Base-by-base conservation (phyloP, 2,888 invertebrate genomes). In the Dinocampus coccinellae region DNA sequence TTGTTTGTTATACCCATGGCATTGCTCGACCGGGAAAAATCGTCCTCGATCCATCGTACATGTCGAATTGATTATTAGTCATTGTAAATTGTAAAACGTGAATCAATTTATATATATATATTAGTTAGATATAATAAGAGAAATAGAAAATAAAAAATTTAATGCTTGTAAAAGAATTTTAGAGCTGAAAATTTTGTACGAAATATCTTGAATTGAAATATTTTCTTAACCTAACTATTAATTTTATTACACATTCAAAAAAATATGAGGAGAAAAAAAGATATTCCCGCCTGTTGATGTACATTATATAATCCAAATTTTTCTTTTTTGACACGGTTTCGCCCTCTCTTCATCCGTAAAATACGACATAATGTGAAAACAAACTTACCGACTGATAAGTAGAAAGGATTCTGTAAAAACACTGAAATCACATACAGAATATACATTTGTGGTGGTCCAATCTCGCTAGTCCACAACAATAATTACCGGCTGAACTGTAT, bases 1-100 rank as follows among this genome's bases (percentile, higher is more conserved):
- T 2, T n/a, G 16, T n/a, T 47, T 47, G 2, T 16, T n/a, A 16
- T 42, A 73, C 73, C 73, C 73, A 73, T 62, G 69, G 69, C 62
- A 66, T 65, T 4, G 47, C 29, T 26, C 65, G 36, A 62, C 73
- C 57, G 34, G 55, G 69, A 57, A 62, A 55, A 55, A 26, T 10
- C 11, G 55, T 22, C 22, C 6, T 13, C 2, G 20, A 6, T 11
- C 9, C 55, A 26, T 24, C 55, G n/a, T 26, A 55, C 55, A 55
- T 55, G 11, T 55, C 24, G n/a, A n/a, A n/a, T n/a, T n/a, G n/a
- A n/a, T n/a, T n/a, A n/a, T n/a, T n/a, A n/a, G n/a, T n/a, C n/a
- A n/a, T n/a, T n/a, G n/a, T n/a, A n/a, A n/a, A n/a, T n/a, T n/a
- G n/a, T n/a, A n/a, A n/a, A n/a, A n/a, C n/a, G n/a, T n/a, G n/a